These are phyloP conservation scores for Pandemis heparana DNA, from an alignment of 2,888 invertebrate genomes.

Conservation along the genomic window DNA sequence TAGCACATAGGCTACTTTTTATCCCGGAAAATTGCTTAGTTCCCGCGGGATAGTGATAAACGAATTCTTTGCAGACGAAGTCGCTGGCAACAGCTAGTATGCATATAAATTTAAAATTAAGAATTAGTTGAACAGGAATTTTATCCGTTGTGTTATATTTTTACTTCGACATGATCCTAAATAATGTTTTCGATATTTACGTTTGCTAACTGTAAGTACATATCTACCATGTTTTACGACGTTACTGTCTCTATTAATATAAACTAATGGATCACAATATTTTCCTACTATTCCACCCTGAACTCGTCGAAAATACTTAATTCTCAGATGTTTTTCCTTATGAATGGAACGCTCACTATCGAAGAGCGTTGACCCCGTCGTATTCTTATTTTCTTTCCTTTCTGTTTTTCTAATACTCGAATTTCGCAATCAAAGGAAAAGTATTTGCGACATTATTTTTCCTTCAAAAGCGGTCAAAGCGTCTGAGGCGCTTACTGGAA, in stretches of 20 bases:
- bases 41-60: too few species aligned
- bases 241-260: slow-evolving; percentile 13
- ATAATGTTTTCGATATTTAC: background rate
- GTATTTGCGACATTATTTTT: slow-evolving; percentile 52
- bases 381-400: slow-evolving; percentile 32
- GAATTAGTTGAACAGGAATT: background rate
- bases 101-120: background rate
- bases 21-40: too few species aligned
- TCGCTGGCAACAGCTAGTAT: too few species aligned
- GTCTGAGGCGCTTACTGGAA: slow-evolving; percentile 46
- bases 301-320: slow-evolving; percentile 16
- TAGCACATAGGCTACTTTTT: too few species aligned
- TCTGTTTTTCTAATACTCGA: slow-evolving; percentile 40
- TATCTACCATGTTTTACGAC: background rate
- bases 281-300: slow-evolving; percentile 10
- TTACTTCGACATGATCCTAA: background rate
- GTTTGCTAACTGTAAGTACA: background rate
- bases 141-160: background rate
- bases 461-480: slow-evolving; percentile 54
- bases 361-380: slow-evolving; percentile 23
- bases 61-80: too few species aligned
- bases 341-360: slow-evolving; percentile 34
- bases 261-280: slow-evolving; percentile 30
- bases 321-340: slow-evolving; percentile 28
- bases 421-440: slow-evolving; percentile 49